These are phyloP conservation scores for Apamea sordens DNA, from an alignment of 2,888 invertebrate species.

Conservation along the genomic window DNA sequence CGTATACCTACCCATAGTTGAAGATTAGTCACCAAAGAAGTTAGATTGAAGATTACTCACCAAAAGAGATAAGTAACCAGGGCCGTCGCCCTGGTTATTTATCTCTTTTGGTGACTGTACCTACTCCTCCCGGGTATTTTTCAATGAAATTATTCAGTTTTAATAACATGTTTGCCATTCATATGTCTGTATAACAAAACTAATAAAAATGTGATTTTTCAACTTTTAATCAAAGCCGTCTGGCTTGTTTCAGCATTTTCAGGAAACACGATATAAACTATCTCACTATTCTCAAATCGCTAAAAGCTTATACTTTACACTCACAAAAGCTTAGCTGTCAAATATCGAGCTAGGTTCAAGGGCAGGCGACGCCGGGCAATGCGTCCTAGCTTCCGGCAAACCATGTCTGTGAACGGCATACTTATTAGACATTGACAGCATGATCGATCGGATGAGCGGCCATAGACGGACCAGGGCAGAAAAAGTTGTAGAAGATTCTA, in stretches of 20 bases:
- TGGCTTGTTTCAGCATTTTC: not conserved
- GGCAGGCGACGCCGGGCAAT: conserved; percentile 80
- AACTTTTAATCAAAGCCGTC: not conserved
- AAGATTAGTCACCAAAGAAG: too few species aligned
- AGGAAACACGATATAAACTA: not conserved
- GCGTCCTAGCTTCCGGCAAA: conserved; percentile 84
- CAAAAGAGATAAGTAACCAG: too few species aligned
- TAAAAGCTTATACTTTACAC: not conserved
- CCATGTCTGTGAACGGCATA: conserved; percentile 74
- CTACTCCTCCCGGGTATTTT: not conserved
- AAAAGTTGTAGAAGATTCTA: not conserved
- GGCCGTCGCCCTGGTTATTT: too few species aligned
- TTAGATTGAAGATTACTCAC: too few species aligned
- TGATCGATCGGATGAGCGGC: conserved; percentile 59
- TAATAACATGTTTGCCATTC: not conserved
- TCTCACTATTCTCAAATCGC: not conserved
- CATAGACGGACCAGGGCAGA: not conserved
- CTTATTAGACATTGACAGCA: conserved; percentile 68
- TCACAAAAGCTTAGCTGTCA: conserved; percentile 67
- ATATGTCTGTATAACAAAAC: not conserved
- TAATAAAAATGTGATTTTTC: not conserved
- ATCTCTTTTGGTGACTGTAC: too few species aligned
- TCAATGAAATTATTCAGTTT: not conserved
- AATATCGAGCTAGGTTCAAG: conserved; percentile 82
- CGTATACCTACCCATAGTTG: too few species aligned